These are phyloP conservation scores for Tragelaphus imberbis DNA, from an alignment of 2,113 vertebrate species.

Conservation along the genomic window DNA sequence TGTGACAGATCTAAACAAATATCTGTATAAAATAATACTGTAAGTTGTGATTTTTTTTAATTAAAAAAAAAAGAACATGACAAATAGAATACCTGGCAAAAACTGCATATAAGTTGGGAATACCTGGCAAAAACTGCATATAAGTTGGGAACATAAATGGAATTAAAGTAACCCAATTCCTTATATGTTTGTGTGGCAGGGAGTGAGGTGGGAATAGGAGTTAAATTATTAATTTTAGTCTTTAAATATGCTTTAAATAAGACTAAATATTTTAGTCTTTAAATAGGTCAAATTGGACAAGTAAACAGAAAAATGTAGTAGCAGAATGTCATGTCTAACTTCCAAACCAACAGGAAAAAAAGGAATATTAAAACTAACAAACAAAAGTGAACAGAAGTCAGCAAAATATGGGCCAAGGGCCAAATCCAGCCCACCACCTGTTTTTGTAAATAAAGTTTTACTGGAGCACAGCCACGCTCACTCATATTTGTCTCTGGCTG, in stretches of 20 bases:
- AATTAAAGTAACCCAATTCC: background rate
- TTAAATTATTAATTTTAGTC: background rate
- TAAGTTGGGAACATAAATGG: background rate
- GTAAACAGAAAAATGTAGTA: background rate
- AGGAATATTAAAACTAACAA: background rate
- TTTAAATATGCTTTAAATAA: background rate
- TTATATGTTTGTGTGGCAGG: background rate
- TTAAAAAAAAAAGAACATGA: background rate
- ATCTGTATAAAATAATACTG: background rate
- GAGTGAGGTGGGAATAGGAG: background rate
- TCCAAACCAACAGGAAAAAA: background rate
- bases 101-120: background rate
- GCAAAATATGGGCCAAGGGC: background rate
- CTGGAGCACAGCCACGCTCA: background rate
- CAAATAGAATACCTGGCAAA: background rate
- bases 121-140: background rate
- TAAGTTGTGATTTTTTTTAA: background rate
- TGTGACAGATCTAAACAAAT: background rate
- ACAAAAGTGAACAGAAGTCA: background rate
- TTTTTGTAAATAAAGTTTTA: background rate
- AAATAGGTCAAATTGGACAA: background rate
- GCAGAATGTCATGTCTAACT: background rate
- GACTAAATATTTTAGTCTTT: background rate
- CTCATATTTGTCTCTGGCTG: background rate
- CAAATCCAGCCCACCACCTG: background rate